Evolutionary conservation across 2,113 vertebrate genomes (phyloP).

Genomic region (Hippocampus mohnikei): DNA sequence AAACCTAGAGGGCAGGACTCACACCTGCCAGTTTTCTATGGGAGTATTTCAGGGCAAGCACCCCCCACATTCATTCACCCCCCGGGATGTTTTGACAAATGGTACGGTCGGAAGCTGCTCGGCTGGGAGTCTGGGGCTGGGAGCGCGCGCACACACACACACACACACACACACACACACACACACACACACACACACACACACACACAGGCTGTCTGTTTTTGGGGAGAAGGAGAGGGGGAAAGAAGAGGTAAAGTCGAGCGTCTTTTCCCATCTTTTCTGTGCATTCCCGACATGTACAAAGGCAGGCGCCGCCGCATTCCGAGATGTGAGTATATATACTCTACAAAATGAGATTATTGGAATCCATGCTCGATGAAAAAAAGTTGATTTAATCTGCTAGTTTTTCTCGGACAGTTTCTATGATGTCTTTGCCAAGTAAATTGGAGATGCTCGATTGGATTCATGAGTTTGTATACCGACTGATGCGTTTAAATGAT

Average conservation of each 20-base stretch:
- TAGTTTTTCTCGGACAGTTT: not conserved
- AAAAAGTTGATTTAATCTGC: not conserved
- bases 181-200: not conserved
- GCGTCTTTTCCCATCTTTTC: not conserved
- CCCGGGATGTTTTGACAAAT: conserved; percentile 42
- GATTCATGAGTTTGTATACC: not conserved
- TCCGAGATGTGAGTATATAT: conserved; percentile 89
- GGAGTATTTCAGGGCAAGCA: not conserved
- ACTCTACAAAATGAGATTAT: not conserved
- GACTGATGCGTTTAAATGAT: not conserved
- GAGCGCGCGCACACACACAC: not conserved
- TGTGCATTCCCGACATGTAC: conserved; percentile 80
- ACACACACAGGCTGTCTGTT: conserved; percentile 26
- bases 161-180: not conserved
- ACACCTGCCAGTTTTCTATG: not conserved
- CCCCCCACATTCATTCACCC: conserved; percentile 13
- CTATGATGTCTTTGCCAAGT: not conserved
- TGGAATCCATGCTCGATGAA: too few species aligned
- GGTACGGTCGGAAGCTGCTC: conserved; percentile 53
- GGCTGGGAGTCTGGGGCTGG: conserved; percentile 22
- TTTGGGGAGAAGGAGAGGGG: conserved; percentile 16
- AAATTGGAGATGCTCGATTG: not conserved
- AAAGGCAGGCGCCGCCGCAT: conserved; percentile 90
- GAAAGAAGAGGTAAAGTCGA: not conserved
- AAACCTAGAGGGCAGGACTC: not conserved